Base-by-base conservation (phyloP, 92 coral and sea anemone species). In the Umimayanthus chanpuru region DNA sequence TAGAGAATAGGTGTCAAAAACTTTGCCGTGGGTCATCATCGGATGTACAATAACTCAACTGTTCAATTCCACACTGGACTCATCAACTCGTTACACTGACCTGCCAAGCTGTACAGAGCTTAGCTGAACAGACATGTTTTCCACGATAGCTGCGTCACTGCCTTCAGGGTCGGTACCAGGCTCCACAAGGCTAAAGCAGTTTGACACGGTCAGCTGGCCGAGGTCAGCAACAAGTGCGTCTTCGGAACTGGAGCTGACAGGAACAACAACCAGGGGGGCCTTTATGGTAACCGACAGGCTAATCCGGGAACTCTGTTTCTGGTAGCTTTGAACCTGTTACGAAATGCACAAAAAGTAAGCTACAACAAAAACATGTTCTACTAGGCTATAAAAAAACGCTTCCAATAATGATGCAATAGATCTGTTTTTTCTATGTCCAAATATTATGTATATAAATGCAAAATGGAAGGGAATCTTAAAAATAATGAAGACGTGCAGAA, bases 241-340 rank as follows among this genome's bases (percentile, higher is more conserved):
- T 66, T 67, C 85, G 40, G 99, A 96, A 23, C 89, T 90, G 47
- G 98, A 95, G 74, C 94, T 90, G 80, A 95, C 96, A 26, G 99
- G 99, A 40, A 96, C 92, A 85, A 96, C 89, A 47, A 96, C 91
- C 68, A 93, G 88, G 2, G 99, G 99, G 3, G 99, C 99, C 64
- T 95, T 95, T 85, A 96, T 95, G 44, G 99, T 91, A 21, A 96
- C 96, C 26, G 94, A 90, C 40, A 96, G 89, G 73, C 93, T 96
- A 70, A 96, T 86, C 38, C 99, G 84, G 30, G 96, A 91, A 89
- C 95, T 91, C 85, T 96, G 98, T 29, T 94, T 76, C 76, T 96
- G 95, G 71, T 93, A 88, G 81, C 87, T 95, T 93, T 96, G 98
- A 88, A 96, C 90, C 99, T 96, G 81, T 4, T 84, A 25, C 4